Evolutionary conservation across 2,797 vertebrate genomes (phyloP), one percentile per base, ranked within the genome.

Genomic region (Oreochromis grahami): DNA sequence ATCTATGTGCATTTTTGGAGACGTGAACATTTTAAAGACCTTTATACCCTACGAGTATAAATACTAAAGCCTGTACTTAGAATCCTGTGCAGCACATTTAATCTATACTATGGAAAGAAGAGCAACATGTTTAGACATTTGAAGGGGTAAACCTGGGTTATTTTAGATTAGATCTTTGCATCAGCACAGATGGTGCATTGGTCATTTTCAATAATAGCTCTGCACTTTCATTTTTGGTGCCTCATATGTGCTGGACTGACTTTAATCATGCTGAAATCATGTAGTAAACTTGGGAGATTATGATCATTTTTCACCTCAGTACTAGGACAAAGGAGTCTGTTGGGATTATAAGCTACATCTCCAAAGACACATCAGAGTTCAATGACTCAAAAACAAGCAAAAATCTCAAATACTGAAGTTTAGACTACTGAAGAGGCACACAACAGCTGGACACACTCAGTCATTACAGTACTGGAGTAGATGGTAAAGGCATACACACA

Each of bases 401-500:
- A 87, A 85, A 21, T 85, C 52, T 91, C 77, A 86, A 76, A 80
- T 74, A n/a, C n/a, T n/a, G n/a, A n/a, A n/a, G n/a, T n/a, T n/a
- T n/a, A n/a, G 68, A 72, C n/a, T 2, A 4, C 56, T 14, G 4
- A 55, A 83, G 85, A 83, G 89, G 68, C 87, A n/a, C 84, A 79
- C 60, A 56, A 21, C 78, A 56, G 84, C 78, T 70, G 80, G 77
- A 84, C 84, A 83, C 90, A 86, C 91, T 78, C 86, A 76, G 82
- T 86, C 88, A 65, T 77, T 90, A 90, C 89, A 91, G 89, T 85
- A 89, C 86, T 87, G 78, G 38, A 90, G 87, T 65, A 70, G 80
- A 78, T 74, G 83, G 88, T 87, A 50, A 74, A 91, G 84, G 85
- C 72, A 3, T n/a, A 88, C 89, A 91, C 86, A 93, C 89, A 89